These are phyloP conservation scores for Fabriciana adippe DNA, from an alignment of 2,888 invertebrate species.

Conservation along the genomic window DNA sequence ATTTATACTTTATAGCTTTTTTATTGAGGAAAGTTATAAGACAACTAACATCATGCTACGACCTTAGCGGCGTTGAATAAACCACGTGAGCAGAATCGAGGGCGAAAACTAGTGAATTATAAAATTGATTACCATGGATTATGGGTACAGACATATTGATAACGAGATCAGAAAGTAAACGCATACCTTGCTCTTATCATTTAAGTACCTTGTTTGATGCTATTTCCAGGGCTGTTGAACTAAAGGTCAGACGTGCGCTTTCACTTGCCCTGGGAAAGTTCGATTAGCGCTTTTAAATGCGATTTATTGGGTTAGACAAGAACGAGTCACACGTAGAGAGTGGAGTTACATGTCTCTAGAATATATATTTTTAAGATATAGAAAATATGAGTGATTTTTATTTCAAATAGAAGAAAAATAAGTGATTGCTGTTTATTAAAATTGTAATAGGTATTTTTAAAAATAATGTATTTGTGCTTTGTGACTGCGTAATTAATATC, in stretches of 20 bases:
- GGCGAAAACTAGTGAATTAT: too few species aligned
- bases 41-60: too few species aligned
- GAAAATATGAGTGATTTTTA: neutral
- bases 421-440: too few species aligned
- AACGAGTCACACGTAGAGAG: neutral
- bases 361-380: neutral
- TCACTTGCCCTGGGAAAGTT: slow-evolving; percentile 39
- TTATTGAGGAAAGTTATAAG: too few species aligned
- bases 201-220: slow-evolving; percentile 17
- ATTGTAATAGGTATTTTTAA: too few species aligned
- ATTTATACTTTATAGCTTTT: too few species aligned
- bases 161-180: slow-evolving; percentile 17
- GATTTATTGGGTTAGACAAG: slow-evolving; percentile 16
- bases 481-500: too few species aligned
- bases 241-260: slow-evolving; percentile 42
- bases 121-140: too few species aligned
- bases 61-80: too few species aligned
- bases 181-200: slow-evolving; percentile 20
- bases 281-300: slow-evolving; percentile 24
- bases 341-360: neutral
- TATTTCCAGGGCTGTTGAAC: slow-evolving; percentile 28
- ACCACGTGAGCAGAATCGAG: too few species aligned
- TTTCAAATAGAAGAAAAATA: too few species aligned
- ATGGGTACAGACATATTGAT: neutral
- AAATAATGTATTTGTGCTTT: too few species aligned